Conservation (phyloP, 2,888 invertebrate genomes). For the Leucozona laternaria region DNA sequence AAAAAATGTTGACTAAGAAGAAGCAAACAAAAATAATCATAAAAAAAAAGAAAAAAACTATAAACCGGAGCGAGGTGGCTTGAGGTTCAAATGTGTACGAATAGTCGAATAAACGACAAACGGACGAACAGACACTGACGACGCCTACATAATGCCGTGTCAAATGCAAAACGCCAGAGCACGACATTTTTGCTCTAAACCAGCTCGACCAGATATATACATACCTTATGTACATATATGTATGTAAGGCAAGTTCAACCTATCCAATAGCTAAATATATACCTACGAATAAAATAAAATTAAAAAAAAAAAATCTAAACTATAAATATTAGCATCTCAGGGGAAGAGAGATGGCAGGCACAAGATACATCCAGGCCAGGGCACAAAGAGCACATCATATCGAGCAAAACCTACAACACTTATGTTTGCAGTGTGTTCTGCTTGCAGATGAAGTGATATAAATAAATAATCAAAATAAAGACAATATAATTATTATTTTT, state of each 20-base stretch:
- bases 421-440: conserved; percentile 24
- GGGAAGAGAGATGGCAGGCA: conserved; percentile 41
- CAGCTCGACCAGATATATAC: conserved; percentile 77
- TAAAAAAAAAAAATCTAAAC: conserved; percentile 54
- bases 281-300: conserved; percentile 35
- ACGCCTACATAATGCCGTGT: conserved; percentile 77
- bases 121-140: conserved; percentile 66
- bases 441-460: conserved; percentile 61
- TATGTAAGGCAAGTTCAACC: conserved; percentile 72
- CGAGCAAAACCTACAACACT: conserved; percentile 9
- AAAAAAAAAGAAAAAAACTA: conserved; percentile 12
- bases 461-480: conserved; percentile 70
- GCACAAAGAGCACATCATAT: conserved; percentile 32
- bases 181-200: conserved; percentile 77
- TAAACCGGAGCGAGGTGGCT: conserved; percentile 41
- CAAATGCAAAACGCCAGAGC: conserved; percentile 76
- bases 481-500: conserved; percentile 63
- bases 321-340: conserved; percentile 70
- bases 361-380: conserved; percentile 46
- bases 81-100: conserved; percentile 53
- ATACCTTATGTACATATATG: conserved; percentile 59
- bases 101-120: conserved; percentile 31
- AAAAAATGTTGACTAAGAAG: conserved; percentile 60
- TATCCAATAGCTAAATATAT: conserved; percentile 60
- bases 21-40: conserved; percentile 39